Evolutionary conservation across 2,888 invertebrate species (phyloP), one percentile per base, ranked within the genome.

Genomic region (Holacanthella duospinosa): DNA sequence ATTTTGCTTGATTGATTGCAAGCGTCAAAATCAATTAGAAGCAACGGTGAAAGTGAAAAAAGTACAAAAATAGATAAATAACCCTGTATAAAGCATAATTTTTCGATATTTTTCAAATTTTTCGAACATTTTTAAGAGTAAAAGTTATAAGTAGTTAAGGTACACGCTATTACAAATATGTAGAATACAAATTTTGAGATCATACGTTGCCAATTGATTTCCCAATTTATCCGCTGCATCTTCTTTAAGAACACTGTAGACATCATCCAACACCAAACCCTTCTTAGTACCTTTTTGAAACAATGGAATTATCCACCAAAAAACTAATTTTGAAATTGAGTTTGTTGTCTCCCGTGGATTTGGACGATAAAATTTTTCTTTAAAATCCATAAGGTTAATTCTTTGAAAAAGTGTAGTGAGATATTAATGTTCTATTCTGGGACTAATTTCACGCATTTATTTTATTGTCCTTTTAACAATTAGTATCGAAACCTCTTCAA

Each of bases 291-390:
- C 92, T 75, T 84, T 84, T 71, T 82, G 84, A 77, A 90, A 90
- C 73, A 88, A 78, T 3, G 85, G 86, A 74, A 88, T 79, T 62
- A 88, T 86, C 85, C 89, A 92, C 78, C 87, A 87, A 75, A 84
- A 86, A 55, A 83, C 77, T 29, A 86, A 75, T 64, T 85, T 80
- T 1, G 86, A 85, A 6, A 88, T 72, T 4, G 81, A 71, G 74
- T 82, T 84, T 19, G 84, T 81, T 55, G 76, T 78, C 71, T 81
- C 82, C 63, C 82, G 78, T 1, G 85, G 85, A 78, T 85, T 84
- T 61, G 78, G 76, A 59, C 81, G 78, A 66, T 81, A 81, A 62
- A 80, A 81, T 60, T 79, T 82, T n/a, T 68, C 68, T 28, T 57
- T 60, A 55, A 70, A 69, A 62, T 74, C 74, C 74, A 74, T 74